Evolutionary conservation across 2,888 invertebrate species (phyloP).

Genomic region (Ennomos erosarius): DNA sequence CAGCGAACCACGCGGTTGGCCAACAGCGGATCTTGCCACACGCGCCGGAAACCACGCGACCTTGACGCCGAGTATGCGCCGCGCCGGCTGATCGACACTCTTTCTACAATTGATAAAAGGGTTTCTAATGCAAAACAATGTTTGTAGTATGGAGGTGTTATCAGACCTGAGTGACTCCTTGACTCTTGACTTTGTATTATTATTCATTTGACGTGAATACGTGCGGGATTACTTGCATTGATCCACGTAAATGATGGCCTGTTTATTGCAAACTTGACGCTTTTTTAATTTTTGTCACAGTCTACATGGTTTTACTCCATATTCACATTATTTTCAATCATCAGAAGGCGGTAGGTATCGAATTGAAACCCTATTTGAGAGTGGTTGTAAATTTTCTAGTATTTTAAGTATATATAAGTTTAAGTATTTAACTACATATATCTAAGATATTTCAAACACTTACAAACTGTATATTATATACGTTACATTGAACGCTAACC

Average conservation of each 20-base stretch:
- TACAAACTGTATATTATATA: no score
- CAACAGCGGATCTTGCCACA: slow-evolving; percentile 79
- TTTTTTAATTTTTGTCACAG: background rate
- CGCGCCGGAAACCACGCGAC: slow-evolving; percentile 70
- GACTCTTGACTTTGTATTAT: background rate
- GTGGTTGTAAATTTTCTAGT: no score
- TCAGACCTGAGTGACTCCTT: slow-evolving; percentile 7
- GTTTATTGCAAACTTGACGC: no score
- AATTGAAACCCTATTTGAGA: no score
- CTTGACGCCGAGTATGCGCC: slow-evolving; percentile 66
- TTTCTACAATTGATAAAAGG: slow-evolving; percentile 50
- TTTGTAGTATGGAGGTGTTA: slow-evolving; percentile 15
- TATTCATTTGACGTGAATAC: no score
- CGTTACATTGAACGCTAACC: background rate
- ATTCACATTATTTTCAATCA: no score
- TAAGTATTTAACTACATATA: no score
- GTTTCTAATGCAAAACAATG: slow-evolving; percentile 49
- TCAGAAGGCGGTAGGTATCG: no score
- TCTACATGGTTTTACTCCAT: background rate
- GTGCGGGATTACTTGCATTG: no score
- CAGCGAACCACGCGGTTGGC: slow-evolving; percentile 65
- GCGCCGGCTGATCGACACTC: slow-evolving; percentile 45
- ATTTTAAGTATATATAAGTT: no score
- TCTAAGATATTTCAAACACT: no score
- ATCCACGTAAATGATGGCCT: no score